phyloP scores from a whole-genome alignment of 2,113 vertebrate genomes.

The Bungarus multicinctus region DNA sequence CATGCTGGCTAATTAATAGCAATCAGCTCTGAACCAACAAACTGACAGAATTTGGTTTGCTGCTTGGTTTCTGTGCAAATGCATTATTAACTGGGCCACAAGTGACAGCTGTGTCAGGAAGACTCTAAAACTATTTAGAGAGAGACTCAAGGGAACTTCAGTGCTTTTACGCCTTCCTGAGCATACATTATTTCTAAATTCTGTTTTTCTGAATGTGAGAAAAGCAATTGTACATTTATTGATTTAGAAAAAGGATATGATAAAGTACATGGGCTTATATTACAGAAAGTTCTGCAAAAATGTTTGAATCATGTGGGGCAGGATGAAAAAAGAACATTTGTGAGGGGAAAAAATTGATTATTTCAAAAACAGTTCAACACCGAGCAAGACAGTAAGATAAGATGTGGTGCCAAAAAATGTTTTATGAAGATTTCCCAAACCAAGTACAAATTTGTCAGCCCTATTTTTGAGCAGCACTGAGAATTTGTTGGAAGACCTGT shows the following conservation, averaged over 20 bases:
- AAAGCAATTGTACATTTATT: background rate
- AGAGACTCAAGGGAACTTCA: background rate
- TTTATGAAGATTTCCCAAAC: background rate
- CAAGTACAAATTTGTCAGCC: background rate
- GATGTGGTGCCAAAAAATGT: background rate
- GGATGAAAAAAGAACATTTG: background rate
- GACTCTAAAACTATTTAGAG: background rate
- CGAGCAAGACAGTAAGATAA: background rate
- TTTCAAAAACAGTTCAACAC: background rate
- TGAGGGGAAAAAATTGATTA: background rate
- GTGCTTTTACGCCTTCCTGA: too few species aligned
- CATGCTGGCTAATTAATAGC: constrained; percentile 43
- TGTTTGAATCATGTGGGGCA: background rate
- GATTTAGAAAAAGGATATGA: background rate
- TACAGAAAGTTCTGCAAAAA: background rate
- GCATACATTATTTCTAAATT: background rate
- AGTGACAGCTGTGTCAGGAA: background rate
- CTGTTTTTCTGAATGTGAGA: background rate
- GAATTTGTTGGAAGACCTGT: too few species aligned
- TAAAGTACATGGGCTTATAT: background rate
- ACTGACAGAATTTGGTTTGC: background rate
- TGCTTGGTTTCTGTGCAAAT: background rate
- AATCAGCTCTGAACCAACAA: constrained; percentile 32
- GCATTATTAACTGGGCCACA: background rate
- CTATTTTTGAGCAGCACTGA: too few species aligned